These are phyloP conservation scores for Odontesthes bonariensis DNA, from an alignment of 2,113 vertebrate genomes.

Conservation along the genomic window DNA sequence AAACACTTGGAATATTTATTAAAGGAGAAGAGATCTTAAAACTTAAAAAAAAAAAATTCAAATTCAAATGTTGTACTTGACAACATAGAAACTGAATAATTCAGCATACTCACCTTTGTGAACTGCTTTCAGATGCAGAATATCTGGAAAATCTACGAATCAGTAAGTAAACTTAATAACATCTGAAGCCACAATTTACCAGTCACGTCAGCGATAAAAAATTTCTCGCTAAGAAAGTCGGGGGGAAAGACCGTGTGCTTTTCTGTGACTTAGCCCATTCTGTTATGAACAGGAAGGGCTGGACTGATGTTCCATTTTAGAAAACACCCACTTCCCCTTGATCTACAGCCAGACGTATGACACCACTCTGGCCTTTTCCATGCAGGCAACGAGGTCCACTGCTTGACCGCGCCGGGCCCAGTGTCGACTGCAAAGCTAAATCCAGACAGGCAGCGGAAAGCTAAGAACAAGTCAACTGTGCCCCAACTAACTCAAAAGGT, in stretches of 20 bases:
- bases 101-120: conserved; percentile 53
- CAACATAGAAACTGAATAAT: conserved; percentile 55
- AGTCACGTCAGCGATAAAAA: conserved; percentile 17
- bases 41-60: too few species aligned
- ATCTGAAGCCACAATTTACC: conserved; percentile 31
- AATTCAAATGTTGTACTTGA: conserved; percentile 13
- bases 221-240: conserved; percentile 30
- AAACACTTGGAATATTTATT: too few species aligned
- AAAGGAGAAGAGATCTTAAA: not conserved
- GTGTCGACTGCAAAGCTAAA: conserved; percentile 31
- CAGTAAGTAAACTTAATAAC: conserved; percentile 49
- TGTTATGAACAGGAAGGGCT: conserved; percentile 76
- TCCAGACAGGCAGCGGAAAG: conserved; percentile 37
- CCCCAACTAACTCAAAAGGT: conserved; percentile 42
- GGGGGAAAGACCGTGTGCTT: conserved; percentile 4
- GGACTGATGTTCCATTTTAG: conserved; percentile 75
- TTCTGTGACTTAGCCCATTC: conserved; percentile 44
- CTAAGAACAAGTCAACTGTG: conserved; percentile 36
- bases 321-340: conserved; percentile 78
- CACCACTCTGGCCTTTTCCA: conserved; percentile 70
- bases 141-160: conserved; percentile 29
- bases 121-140: conserved; percentile 43
- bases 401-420: conserved; percentile 15
- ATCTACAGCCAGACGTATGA: conserved; percentile 57
- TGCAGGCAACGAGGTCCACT: conserved; percentile 35